Conservation (phyloP, 1,140 invertebrate species). For the Orchestia grillus region DNA sequence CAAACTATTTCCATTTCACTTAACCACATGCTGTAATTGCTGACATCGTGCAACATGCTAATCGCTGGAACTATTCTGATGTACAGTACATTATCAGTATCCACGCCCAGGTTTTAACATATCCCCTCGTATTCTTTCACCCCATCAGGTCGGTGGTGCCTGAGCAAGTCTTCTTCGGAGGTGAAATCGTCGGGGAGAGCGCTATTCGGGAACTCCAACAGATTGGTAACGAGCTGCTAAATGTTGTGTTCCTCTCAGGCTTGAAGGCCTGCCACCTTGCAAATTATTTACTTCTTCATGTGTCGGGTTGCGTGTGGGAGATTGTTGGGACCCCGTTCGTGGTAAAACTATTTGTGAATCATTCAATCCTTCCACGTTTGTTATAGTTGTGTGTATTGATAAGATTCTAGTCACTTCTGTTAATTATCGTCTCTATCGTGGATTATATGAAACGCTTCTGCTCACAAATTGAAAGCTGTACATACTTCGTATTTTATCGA, state of each 20-base stretch:
- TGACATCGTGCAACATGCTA: too few relatives aligned
- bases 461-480: too few relatives aligned
- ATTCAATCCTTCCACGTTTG: too few relatives aligned
- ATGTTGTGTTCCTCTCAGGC: neutral
- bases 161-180: conserved; percentile 88
- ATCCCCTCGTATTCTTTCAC: neutral
- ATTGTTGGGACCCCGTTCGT: neutral
- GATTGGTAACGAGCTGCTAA: conserved; percentile 74
- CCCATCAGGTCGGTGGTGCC: conserved; percentile 74
- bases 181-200: conserved; percentile 84
- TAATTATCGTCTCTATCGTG: too few relatives aligned
- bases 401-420: too few relatives aligned
- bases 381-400: too few relatives aligned
- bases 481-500: too few relatives aligned
- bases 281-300: neutral
- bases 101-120: neutral
- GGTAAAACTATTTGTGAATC: neutral
- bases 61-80: too few relatives aligned
- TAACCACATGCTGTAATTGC: too few relatives aligned
- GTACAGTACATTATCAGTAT: too few relatives aligned
- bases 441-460: too few relatives aligned
- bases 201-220: conserved; percentile 86
- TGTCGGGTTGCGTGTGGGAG: neutral
- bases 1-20: too few relatives aligned
- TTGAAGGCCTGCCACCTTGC: neutral